Conservation (phyloP, 2,797 vertebrate genomes). For the Heteromormyrus szaboi region DNA sequence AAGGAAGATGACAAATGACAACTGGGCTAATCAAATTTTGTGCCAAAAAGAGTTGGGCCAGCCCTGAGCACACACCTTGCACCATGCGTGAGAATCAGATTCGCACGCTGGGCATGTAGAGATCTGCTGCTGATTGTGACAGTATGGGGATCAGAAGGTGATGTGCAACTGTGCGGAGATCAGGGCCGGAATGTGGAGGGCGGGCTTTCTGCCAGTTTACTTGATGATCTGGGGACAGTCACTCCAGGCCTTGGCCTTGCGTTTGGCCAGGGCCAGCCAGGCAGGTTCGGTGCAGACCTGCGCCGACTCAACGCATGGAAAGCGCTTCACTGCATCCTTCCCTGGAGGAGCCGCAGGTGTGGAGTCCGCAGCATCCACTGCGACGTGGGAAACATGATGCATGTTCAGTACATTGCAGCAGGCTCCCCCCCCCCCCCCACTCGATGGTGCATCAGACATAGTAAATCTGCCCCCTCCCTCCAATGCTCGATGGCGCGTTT, state of each 20-base stretch:
- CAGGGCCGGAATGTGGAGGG: background rate
- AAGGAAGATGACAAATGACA: background rate
- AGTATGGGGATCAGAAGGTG: background rate
- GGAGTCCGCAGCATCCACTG: conserved; percentile 92
- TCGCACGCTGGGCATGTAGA: background rate
- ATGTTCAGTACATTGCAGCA: background rate
- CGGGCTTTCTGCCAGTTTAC: conserved; percentile 52
- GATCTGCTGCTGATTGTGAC: background rate
- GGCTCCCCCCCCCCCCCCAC: background rate
- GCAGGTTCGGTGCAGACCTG: conserved; percentile 92
- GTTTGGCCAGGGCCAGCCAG: conserved; percentile 94
- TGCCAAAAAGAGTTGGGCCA: background rate
- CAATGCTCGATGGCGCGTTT: background rate
- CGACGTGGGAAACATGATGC: conserved; percentile 14
- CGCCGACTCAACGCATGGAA: conserved; percentile 79
- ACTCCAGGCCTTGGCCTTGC: conserved; percentile 99
- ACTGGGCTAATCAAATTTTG: background rate
- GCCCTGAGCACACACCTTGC: background rate
- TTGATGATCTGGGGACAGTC: conserved; percentile 99
- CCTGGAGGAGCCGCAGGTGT: conserved; percentile 70
- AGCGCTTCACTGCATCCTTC: conserved; percentile 90
- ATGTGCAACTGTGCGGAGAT: background rate
- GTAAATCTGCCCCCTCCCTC: background rate
- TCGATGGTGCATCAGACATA: background rate
- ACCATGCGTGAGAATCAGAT: background rate